phyloP scores from a whole-genome alignment of 92 coral and sea anemone genomes.

The Montipora capitata region DNA sequence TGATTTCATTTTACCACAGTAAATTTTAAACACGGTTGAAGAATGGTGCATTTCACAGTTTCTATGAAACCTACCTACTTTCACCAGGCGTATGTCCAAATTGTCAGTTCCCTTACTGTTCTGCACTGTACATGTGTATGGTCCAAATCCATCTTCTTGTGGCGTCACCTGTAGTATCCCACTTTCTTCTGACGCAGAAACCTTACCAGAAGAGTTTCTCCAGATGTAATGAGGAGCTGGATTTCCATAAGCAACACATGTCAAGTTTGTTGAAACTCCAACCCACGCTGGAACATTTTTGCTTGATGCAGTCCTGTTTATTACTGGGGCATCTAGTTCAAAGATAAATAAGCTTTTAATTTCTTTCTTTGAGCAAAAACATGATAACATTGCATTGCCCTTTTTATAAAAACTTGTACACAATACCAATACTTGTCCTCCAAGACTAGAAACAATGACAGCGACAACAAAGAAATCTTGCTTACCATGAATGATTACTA shows the following conservation, averaged over 20 bases:
- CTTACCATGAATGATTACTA: too few species aligned
- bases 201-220: constrained; percentile 73
- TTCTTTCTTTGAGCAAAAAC: too few species aligned
- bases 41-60: background rate
- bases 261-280: constrained; percentile 56
- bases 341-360: too few species aligned
- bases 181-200: constrained; percentile 49
- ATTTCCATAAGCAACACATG: constrained; percentile 86
- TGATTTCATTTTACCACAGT: too few species aligned
- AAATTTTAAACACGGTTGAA: too few species aligned
- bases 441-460: too few species aligned
- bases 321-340: constrained; percentile 81
- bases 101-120: constrained; percentile 79
- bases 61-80: constrained; percentile 84
- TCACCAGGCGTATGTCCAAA: constrained; percentile 67
- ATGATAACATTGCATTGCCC: too few species aligned
- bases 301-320: constrained; percentile 83
- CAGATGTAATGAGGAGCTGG: constrained; percentile 91
- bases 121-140: constrained; percentile 81
- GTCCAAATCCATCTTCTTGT: constrained; percentile 79
- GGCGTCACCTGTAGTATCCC: constrained; percentile 73
- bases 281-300: constrained; percentile 72
- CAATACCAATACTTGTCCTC: too few species aligned
- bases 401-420: too few species aligned
- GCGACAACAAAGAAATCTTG: too few species aligned